Percentiles rank a stretch among this genome's conserved stretches.
These are phyloP conservation scores for Mesoclemmys tuberculata DNA, from an alignment of 2,113 vertebrate species.

Conservation along the genomic window DNA sequence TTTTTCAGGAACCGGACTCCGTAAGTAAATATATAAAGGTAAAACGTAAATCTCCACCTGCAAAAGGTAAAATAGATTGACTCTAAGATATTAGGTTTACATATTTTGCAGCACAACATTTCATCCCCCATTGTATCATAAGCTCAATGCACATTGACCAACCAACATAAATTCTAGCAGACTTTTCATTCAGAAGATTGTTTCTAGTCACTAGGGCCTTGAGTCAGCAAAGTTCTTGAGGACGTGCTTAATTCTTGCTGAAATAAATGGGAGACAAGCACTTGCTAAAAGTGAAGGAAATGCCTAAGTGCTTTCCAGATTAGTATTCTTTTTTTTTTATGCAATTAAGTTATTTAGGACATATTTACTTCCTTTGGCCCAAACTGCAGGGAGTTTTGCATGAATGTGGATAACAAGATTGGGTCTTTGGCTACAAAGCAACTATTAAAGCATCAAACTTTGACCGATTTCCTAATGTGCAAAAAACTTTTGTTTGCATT, in stretches of 20 bases:
- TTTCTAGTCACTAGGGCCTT: not conserved
- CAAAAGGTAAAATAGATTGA: constrained; percentile 75
- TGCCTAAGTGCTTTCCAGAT: not conserved
- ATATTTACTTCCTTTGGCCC: not conserved
- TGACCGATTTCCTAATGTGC: not conserved
- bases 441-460: not conserved
- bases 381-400: not conserved
- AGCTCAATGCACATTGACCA: not conserved
- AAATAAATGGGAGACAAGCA: not conserved
- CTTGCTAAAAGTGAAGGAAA: not conserved
- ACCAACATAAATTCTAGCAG: not conserved
- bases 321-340: not conserved
- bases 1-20: constrained; percentile 96
- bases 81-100: constrained; percentile 40
- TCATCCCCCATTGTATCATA: not conserved
- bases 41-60: constrained; percentile 99
- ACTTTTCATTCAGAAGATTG: constrained; percentile 7
- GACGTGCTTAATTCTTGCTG: not conserved
- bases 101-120: constrained; percentile 28
- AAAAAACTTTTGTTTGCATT: not conserved
- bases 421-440: not conserved
- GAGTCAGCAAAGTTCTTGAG: not conserved
- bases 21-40: constrained; percentile 96
- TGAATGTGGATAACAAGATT: not conserved
- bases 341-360: not conserved